Conservation (phyloP, 1,140 invertebrate genomes). For the Drosophila prosaltans region DNA sequence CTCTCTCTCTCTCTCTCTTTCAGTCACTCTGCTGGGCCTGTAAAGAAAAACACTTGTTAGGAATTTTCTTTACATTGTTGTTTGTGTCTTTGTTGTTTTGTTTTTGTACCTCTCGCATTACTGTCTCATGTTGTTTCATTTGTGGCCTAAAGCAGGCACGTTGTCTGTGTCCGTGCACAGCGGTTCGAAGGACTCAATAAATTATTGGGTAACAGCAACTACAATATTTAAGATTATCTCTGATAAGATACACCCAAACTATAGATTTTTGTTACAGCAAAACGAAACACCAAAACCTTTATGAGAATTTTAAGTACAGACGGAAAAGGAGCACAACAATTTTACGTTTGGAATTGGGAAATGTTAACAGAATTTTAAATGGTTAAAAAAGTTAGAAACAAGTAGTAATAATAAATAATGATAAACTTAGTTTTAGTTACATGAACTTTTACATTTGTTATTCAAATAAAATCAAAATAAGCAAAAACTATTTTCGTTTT, state of each 20-base stretch:
- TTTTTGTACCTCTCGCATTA: constrained; percentile 17
- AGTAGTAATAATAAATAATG: too few relatives aligned
- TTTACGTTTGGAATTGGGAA: too few relatives aligned
- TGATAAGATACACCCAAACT: constrained; percentile 39
- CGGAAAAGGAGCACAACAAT: too few relatives aligned
- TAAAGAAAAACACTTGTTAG: constrained; percentile 77
- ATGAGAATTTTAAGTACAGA: not conserved
- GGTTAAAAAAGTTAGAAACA: too few relatives aligned
- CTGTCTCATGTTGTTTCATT: constrained; percentile 35
- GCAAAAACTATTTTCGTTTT: too few relatives aligned
- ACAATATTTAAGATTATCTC: constrained; percentile 39
- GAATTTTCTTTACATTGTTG: constrained; percentile 59
- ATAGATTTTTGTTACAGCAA: not conserved
- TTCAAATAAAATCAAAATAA: too few relatives aligned
- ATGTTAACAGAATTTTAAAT: too few relatives aligned
- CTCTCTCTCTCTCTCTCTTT: constrained; percentile 10
- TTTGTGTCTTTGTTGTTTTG: constrained; percentile 37
- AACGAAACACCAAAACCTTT: not conserved
- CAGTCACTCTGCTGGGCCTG: not conserved
- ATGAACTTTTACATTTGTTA: too few relatives aligned
- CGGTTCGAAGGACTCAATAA: constrained; percentile 57
- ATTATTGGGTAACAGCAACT: constrained; percentile 43
- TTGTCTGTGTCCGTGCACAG: constrained; percentile 20
- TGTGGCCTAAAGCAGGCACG: constrained; percentile 7
- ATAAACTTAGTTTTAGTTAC: too few relatives aligned